Percentiles rank a stretch among this genome's conserved stretches.
phyloP scores from a whole-genome alignment of 2,797 vertebrate genomes.

The Halcyon leucocephala region DNA sequence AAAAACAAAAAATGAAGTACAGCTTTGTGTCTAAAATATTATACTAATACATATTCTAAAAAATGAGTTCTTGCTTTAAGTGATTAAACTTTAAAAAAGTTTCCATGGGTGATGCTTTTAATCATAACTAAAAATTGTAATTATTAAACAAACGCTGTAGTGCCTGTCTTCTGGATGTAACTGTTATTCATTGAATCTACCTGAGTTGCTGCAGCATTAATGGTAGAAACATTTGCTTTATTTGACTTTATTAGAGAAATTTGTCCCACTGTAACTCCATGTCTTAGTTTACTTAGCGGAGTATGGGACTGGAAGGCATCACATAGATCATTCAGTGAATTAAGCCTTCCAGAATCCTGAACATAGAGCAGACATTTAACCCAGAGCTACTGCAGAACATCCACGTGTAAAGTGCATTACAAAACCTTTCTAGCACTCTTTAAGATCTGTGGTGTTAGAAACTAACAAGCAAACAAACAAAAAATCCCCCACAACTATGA shows the following conservation, averaged over 20 bases:
- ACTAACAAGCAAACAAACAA: neutral
- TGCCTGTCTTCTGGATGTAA: conserved; percentile 23
- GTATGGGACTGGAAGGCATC: neutral
- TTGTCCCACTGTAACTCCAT: neutral
- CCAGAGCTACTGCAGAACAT: neutral
- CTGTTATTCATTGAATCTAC: conserved; percentile 48
- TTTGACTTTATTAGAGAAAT: neutral
- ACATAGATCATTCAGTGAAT: neutral
- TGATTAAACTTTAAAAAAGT: neutral
- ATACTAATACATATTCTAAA: conserved; percentile 38
- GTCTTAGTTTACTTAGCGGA: neutral
- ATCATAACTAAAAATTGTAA: conserved; percentile 19
- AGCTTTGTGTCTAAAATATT: conserved; percentile 24
- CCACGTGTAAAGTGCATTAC: neutral
- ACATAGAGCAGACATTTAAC: neutral
- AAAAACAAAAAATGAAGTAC: neutral
- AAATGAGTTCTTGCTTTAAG: conserved; percentile 34
- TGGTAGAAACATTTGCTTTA: neutral
- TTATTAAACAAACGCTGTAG: conserved; percentile 46
- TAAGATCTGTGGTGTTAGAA: neutral
- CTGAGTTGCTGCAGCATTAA: conserved; percentile 20
- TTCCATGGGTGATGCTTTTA: conserved; percentile 4
- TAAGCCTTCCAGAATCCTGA: neutral
- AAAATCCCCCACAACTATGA: neutral
- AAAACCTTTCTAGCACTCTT: neutral